phyloP scores from a whole-genome alignment of 2,888 invertebrate genomes.

The Perdita meconis region DNA sequence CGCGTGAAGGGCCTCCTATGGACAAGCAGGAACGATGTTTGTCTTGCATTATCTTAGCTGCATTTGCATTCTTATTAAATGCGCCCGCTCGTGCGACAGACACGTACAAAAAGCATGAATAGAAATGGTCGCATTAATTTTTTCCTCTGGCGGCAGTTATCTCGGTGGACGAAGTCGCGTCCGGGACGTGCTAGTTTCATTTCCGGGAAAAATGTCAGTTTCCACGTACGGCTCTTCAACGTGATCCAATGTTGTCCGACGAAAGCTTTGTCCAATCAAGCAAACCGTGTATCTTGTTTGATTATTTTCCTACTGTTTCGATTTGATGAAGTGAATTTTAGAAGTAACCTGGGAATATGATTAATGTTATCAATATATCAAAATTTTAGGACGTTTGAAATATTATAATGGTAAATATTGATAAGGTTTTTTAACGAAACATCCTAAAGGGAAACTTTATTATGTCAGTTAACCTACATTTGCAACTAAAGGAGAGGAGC shows the following conservation, averaged over 20 bases:
- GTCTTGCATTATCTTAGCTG: constrained; percentile 44
- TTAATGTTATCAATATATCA: too few species aligned
- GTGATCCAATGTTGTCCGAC: neutral
- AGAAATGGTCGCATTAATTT: constrained; percentile 54
- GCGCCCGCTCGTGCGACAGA: constrained; percentile 32
- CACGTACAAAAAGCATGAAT: constrained; percentile 45
- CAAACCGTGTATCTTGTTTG: neutral
- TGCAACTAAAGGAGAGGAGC: too few species aligned
- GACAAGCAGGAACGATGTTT: constrained; percentile 34
- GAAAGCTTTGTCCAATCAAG: neutral
- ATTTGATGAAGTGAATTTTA: too few species aligned
- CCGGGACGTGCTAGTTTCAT: constrained; percentile 7
- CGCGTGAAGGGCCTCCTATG: neutral
- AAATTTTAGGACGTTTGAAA: neutral
- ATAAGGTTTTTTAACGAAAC: too few species aligned
- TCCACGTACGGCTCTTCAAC: neutral
- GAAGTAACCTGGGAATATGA: too few species aligned
- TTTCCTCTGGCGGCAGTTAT: constrained; percentile 31
- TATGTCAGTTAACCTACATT: too few species aligned
- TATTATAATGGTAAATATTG: too few species aligned
- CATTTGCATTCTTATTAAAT: constrained; percentile 61
- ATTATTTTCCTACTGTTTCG: neutral
- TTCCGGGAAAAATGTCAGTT: neutral
- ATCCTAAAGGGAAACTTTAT: too few species aligned
- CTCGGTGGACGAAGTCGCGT: constrained; percentile 15